Evolutionary conservation across 2,888 invertebrate genomes (phyloP), one percentile per base, ranked within the genome.

Genomic region (Abscondita cerata): DNA sequence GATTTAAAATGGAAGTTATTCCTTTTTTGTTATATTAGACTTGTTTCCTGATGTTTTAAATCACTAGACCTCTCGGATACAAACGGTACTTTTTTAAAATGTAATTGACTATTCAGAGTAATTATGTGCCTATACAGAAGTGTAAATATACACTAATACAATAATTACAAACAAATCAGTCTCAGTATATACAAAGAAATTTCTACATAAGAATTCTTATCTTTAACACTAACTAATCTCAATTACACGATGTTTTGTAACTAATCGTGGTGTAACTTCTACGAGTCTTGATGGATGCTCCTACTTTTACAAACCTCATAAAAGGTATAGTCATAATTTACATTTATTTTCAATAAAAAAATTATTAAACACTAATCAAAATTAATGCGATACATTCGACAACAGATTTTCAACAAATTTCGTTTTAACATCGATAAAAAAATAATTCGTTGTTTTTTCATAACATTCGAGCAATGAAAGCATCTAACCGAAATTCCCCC

Each of bases 91-190:
- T 44, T 44, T 44, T 44, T 11, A 44, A 44, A 44, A 44, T 44
- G 44, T 18, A 53, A 38, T 60, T 52, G n/a, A 44, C 20, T 52
- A 54, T 48, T 48, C 19, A 46, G 57, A 62, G 34, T 58, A 41
- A 57, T 57, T 25, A 36, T 62, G 48, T 34, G 56, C 50, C 57
- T 62, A 52, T 61, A 61, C 60, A 61, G 31, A 41, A 25, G 50
- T 55, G 56, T 57, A 62, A 56, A 48, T 57, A 62, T 57, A 62
- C 62, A 62, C 61, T 57, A 62, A 58, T 62, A 62, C 52, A 62
- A 50, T 62, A 61, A 62, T 62, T 62, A 62, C 62, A 62, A 53
- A 48, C 48, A 62, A 62, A 62, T 62, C 62, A 62, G 62, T 62
- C 62, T 62, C 62, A 52, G 57, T 62, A 62, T 62, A 57, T 62